Percentiles rank a stretch among this genome's conserved stretches.
Evolutionary conservation across 1,140 invertebrate species (phyloP).

Genomic region (Drosophila insularis): DNA sequence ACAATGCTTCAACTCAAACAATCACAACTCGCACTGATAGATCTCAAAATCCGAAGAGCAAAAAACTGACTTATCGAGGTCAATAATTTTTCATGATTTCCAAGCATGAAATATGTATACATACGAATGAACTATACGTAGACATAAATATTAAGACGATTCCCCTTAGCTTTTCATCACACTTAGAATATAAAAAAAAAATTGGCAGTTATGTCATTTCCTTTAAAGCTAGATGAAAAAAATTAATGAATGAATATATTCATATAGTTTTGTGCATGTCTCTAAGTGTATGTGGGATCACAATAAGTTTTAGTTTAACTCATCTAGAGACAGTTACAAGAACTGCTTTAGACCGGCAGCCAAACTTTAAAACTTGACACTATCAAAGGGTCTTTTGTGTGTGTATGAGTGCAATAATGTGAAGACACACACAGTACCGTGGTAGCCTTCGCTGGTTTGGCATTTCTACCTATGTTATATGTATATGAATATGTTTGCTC

Average conservation of each 20-base stretch:
- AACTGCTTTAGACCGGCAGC: conserved; percentile 44
- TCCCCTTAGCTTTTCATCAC: background rate
- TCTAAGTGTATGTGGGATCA: conserved; percentile 10
- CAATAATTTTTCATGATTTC: background rate
- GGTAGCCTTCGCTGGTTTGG: background rate
- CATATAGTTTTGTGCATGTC: conserved; percentile 36
- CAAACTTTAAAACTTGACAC: background rate
- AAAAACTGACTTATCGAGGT: conserved; percentile 2
- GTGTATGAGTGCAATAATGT: conserved; percentile 7
- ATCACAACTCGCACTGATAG: background rate
- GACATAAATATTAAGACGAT: background rate
- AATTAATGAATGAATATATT: conserved; percentile 31
- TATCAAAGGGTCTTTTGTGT: conserved; percentile 35
- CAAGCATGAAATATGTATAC: background rate
- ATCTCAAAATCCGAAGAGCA: background rate
- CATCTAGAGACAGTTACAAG: conserved; percentile 34
- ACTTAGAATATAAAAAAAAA: background rate
- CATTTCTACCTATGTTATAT: background rate
- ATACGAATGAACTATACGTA: background rate
- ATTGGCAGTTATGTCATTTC: conserved; percentile 58
- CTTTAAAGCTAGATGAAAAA: conserved; percentile 20
- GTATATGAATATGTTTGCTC: background rate
- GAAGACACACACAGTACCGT: background rate
- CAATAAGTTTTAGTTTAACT: conserved; percentile 17
- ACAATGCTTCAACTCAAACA: conserved; percentile 19